Conservation (phyloP, 53 echinoderm and acorn worm species). For the Astropecten irregularis region DNA sequence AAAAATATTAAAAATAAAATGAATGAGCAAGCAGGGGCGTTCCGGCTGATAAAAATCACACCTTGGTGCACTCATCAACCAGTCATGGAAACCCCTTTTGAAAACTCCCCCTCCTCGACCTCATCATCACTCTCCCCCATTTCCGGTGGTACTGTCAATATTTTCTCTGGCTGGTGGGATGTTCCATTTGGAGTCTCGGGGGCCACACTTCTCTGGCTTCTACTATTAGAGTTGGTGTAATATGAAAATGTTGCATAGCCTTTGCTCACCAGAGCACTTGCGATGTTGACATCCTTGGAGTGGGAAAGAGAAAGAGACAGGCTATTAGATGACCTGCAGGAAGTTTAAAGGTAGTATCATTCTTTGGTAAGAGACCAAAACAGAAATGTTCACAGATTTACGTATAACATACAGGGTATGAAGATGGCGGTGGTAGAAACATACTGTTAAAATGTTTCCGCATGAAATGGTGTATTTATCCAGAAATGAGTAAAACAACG, state of each 20-base stretch:
- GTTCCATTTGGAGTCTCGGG: constrained; percentile 20
- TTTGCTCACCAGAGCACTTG: constrained; percentile 1
- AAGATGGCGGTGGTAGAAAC: no score
- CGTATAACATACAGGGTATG: no score
- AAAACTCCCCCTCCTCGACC: neutral
- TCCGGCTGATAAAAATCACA: no score
- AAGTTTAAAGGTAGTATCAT: no score
- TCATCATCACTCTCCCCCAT: constrained; percentile 32
- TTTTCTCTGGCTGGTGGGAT: constrained; percentile 13
- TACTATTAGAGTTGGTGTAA: neutral
- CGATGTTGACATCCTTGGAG: constrained; percentile 37
- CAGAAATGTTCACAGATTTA: no score
- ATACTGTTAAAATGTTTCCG: no score
- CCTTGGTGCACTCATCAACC: no score
- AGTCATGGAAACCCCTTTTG: neutral
- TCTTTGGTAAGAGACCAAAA: no score
- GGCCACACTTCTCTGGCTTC: neutral
- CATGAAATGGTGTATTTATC: no score
- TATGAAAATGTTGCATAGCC: constrained; percentile 42
- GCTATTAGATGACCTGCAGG: neutral
- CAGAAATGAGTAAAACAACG: no score
- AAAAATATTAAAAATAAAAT: no score
- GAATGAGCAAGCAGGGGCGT: no score
- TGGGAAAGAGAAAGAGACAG: neutral
- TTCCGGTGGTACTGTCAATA: constrained; percentile 37